phyloP scores from a whole-genome alignment of 1,140 invertebrate genomes.

The Diachasma alloeum region DNA sequence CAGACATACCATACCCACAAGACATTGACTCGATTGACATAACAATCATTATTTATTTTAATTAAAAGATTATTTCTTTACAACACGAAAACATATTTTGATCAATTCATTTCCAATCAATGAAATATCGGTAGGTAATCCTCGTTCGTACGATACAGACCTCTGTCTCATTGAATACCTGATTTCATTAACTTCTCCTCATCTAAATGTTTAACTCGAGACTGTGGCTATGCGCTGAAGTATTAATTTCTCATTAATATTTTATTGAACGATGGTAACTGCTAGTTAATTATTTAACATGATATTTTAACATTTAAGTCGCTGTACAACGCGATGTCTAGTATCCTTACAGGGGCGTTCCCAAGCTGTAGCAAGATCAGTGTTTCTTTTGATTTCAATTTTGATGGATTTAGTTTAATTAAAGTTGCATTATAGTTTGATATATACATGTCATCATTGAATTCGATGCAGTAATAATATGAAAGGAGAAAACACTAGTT shows the following conservation, averaged over 20 bases:
- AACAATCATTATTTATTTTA: background rate
- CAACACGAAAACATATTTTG: background rate
- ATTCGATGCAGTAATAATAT: background rate
- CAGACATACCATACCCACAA: background rate
- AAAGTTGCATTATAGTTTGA: background rate
- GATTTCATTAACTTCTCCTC: background rate
- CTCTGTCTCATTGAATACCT: background rate
- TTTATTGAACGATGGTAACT: background rate
- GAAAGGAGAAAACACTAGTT: background rate
- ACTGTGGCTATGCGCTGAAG: conserved; percentile 41
- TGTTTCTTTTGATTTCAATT: conserved; percentile 5
- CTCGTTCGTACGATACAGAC: conserved; percentile 30
- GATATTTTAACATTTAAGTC: conserved; percentile 4
- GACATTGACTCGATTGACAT: conserved; percentile 5
- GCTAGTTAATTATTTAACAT: conserved; percentile 7
- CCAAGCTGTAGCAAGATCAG: conserved; percentile 46
- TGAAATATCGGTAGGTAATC: conserved; percentile 36
- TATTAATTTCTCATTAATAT: background rate
- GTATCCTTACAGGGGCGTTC: conserved; percentile 50
- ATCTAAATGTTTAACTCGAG: conserved; percentile 33
- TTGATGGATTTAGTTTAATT: background rate
- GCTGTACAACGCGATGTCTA: conserved; percentile 1
- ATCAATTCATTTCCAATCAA: background rate
- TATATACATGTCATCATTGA: background rate
- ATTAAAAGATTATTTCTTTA: background rate